Percentiles rank a stretch among this genome's conserved stretches.
These are phyloP conservation scores for Melanotaenia boesemani DNA, from an alignment of 2,797 vertebrate species.

Conservation along the genomic window DNA sequence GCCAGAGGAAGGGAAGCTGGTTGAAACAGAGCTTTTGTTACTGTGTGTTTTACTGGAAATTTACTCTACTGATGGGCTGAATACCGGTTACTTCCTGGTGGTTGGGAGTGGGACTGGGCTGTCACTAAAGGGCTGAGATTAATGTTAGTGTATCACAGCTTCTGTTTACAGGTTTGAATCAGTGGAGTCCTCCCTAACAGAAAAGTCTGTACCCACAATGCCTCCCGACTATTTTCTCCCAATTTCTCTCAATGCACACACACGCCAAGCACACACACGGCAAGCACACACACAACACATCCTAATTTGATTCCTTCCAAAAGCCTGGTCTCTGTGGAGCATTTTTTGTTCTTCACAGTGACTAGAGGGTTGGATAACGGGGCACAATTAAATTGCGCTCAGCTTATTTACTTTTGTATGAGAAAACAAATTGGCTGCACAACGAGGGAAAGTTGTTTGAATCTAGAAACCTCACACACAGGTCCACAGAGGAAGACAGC, in stretches of 20 bases:
- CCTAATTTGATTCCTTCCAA: constrained; percentile 73
- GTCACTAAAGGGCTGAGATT: constrained; percentile 34
- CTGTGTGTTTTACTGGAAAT: constrained; percentile 58
- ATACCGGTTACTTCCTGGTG: constrained; percentile 59
- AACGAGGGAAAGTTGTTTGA: constrained; percentile 47
- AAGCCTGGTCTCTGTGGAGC: constrained; percentile 65
- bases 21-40: constrained; percentile 62
- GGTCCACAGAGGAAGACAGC: constrained; percentile 59
- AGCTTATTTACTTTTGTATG: constrained; percentile 83
- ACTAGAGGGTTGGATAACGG: constrained; percentile 77
- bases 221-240: constrained; percentile 35
- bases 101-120: constrained; percentile 40
- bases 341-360: constrained; percentile 68
- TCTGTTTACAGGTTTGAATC: constrained; percentile 51
- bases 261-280: background rate
- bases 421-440: constrained; percentile 78
- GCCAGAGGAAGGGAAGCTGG: constrained; percentile 26
- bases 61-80: constrained; percentile 64
- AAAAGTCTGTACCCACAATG: constrained; percentile 24
- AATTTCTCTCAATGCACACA: constrained; percentile 7
- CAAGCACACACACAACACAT: constrained; percentile 20
- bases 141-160: constrained; percentile 18
- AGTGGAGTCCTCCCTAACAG: constrained; percentile 18
- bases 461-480: constrained; percentile 51
- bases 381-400: constrained; percentile 79